Base-by-base conservation (phyloP, 2,888 invertebrate species). In the Hirtodrosophila trivittata region DNA sequence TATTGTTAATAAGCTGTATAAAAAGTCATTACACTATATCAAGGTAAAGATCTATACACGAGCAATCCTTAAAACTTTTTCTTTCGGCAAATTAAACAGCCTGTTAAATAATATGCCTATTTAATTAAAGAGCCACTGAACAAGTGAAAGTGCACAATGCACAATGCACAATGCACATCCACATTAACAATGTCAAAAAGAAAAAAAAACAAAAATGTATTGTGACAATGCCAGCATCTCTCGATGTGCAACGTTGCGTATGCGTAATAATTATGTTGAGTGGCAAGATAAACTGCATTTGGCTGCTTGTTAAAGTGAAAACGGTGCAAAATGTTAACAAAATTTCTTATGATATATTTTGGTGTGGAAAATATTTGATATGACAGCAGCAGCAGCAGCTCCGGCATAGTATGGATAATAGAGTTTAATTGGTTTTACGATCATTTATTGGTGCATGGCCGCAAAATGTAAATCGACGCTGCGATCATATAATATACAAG, bases 261-360 rank as follows among this genome's bases (percentile, higher is more conserved):
- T 80, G 86, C 86, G 78, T 85, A 80, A 85, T 82, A 85, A 68
- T 71, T 77, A 56, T 77, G 63, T 68, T 38, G 38, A 46, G 45
- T 30, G 37, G 38, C 47, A 42, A 42, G 47, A 65, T 42, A 66
- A 46, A 21, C 50, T 43, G 41, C 38, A 10, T 13, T 43, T 18
- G 13, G 30, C 7, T 8, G 55, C 63, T 63, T 58, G 66, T 57
- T 71, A 59, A 71, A 75, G 74, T 77, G 81, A 81, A 81, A 81
- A 65, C 35, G 35, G 35, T 16, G 13, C 54, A 49, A 38, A 43
- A 63, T 63, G 14, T 14, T 45, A 18, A 35, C 32, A 25, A 52
- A 10, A 38, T 32, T 18, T 35, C 18, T 14, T 9, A 10, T 32
- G 37, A n/a, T n/a, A n/a, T n/a, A 28, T 43, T 28, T 28, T 32